Evolutionary conservation across 2,797 vertebrate genomes (phyloP).

Genomic region (Eidolon dupreanum): DNA sequence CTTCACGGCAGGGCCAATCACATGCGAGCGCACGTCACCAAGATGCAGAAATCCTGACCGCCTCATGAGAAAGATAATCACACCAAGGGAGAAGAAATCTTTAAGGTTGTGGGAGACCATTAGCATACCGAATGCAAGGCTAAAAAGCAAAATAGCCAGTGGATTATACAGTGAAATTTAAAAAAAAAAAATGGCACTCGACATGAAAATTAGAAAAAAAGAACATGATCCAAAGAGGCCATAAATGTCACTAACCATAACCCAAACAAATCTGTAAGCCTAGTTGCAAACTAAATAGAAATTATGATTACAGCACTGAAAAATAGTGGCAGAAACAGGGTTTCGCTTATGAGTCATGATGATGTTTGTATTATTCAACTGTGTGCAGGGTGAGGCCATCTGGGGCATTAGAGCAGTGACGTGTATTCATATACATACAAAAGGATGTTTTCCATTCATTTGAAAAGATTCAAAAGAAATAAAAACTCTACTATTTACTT

Average conservation of each 20-base stretch:
- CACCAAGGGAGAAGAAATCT: neutral
- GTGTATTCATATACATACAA: neutral
- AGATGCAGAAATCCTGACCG: neutral
- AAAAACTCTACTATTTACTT: neutral
- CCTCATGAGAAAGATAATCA: neutral
- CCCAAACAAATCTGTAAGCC: neutral
- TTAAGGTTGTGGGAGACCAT: neutral
- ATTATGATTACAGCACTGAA: neutral
- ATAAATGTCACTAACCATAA: neutral
- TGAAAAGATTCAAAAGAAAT: neutral
- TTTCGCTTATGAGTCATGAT: neutral
- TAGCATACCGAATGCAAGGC: neutral
- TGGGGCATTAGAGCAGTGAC: neutral
- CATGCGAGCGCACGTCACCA: accelerated
- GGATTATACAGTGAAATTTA: neutral
- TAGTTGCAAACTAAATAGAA: neutral
- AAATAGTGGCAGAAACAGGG: neutral
- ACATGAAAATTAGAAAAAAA: neutral
- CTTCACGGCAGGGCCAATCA: accelerated
- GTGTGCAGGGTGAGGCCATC: neutral
- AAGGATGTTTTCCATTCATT: neutral
- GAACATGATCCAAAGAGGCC: neutral
- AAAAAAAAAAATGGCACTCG: neutral
- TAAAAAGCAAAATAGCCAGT: neutral
- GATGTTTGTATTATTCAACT: neutral